These are phyloP conservation scores for Muscicapa adusta DNA, from an alignment of 2,113 vertebrate genomes.

Conservation along the genomic window DNA sequence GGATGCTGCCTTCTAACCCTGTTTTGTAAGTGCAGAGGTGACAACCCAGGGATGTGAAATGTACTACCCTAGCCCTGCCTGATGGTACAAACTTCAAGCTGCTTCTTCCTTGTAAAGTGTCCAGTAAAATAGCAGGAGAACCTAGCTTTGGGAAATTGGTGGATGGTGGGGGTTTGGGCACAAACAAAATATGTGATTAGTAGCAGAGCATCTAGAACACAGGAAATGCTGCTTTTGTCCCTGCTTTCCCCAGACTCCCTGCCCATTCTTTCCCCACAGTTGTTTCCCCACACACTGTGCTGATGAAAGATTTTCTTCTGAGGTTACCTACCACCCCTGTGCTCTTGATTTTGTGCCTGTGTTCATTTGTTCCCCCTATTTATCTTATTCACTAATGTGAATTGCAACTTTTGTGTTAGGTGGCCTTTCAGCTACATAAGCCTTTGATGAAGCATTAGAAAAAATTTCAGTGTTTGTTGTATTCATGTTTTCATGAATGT, in stretches of 20 bases:
- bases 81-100: not conserved
- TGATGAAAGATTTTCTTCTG: not conserved
- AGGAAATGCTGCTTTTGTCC: not conserved
- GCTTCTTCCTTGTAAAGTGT: not conserved
- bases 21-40: not conserved
- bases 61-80: accelerated
- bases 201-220: not conserved
- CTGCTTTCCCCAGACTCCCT: not conserved
- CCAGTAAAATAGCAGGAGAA: not conserved
- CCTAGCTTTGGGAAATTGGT: not conserved
- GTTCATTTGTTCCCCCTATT: not conserved
- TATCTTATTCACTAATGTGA: not conserved
- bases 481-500: not conserved
- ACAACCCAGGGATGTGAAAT: not conserved
- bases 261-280: not conserved
- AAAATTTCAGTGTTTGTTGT: not conserved
- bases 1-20: not conserved
- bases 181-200: not conserved
- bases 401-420: not conserved
- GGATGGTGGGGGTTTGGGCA: not conserved
- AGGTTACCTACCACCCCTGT: not conserved
- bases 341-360: not conserved
- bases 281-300: not conserved
- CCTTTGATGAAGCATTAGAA: not conserved
- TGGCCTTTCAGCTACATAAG: not conserved